Conservation (phyloP, 2,797 vertebrate species). For the Clarias laeviceps region DNA sequence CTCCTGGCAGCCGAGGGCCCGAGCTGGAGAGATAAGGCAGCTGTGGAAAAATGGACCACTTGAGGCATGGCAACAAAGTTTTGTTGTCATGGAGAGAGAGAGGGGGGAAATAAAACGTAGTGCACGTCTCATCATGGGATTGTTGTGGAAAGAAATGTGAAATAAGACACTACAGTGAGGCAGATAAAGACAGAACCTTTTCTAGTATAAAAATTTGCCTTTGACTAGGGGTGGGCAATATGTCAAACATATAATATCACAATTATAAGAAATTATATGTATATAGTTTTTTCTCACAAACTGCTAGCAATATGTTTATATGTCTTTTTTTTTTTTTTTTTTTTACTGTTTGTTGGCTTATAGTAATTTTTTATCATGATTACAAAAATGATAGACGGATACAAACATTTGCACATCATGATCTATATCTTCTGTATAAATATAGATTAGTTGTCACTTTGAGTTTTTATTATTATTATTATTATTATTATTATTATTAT, state of each 20-base stretch:
- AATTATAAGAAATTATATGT: background rate
- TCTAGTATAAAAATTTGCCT: background rate
- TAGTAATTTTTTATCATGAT: background rate
- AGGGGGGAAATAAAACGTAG: background rate
- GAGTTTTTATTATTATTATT: too few species aligned
- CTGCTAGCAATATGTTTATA: background rate
- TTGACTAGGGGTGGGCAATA: background rate
- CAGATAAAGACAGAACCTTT: background rate
- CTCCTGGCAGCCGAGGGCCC: conserved; percentile 59
- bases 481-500: too few species aligned
- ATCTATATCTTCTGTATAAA: background rate
- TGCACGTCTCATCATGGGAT: conserved; percentile 21
- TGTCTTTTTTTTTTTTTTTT: background rate
- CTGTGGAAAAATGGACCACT: conserved; percentile 55
- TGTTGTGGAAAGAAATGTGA: conserved; percentile 17
- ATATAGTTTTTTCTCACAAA: background rate
- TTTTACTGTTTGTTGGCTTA: background rate
- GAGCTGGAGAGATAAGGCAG: conserved; percentile 26
- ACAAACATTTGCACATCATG: background rate
- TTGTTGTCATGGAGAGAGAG: conserved; percentile 36
- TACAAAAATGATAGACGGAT: background rate
- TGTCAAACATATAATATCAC: background rate
- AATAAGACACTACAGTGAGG: conserved; percentile 5
- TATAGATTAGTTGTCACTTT: background rate
- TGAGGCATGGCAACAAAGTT: conserved; percentile 48